These are phyloP conservation scores for Channa striata DNA, from an alignment of 2,797 vertebrate species.

Conservation along the genomic window DNA sequence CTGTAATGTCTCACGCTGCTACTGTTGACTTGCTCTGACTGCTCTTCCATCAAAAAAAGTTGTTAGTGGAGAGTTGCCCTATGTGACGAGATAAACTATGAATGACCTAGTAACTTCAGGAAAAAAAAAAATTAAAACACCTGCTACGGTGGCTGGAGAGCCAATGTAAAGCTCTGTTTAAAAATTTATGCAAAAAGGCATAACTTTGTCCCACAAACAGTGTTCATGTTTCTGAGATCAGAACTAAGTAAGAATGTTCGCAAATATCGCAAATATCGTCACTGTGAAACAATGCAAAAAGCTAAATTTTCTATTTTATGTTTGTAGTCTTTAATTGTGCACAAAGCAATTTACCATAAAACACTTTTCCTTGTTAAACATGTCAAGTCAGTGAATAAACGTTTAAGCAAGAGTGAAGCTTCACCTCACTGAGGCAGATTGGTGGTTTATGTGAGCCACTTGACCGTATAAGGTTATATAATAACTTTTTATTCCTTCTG, in stretches of 20 bases:
- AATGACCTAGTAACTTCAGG: too few relatives aligned
- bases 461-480: conserved; percentile 63
- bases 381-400: conserved; percentile 1
- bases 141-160: too few relatives aligned
- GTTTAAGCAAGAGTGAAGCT: conserved; percentile 8
- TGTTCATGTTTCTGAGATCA: too few relatives aligned
- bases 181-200: conserved; percentile 40
- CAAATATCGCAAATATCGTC: neutral
- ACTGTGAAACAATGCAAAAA: neutral
- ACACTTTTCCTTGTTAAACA: conserved; percentile 21
- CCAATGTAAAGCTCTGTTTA: conserved; percentile 45
- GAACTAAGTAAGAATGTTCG: too few relatives aligned
- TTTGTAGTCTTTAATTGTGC: too few relatives aligned
- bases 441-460: conserved; percentile 40
- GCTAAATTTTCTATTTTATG: conserved; percentile 11
- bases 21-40: conserved; percentile 18
- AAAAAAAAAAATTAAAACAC: too few relatives aligned
- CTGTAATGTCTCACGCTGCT: conserved; percentile 4
- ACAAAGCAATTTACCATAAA: too few relatives aligned
- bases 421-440: conserved; percentile 40
- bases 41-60: conserved; percentile 55
- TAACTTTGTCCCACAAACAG: too few relatives aligned
- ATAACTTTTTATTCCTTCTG: conserved; percentile 56
- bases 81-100: conserved; percentile 65
- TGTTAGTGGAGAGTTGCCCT: conserved; percentile 36